These are phyloP conservation scores for Uria aalge DNA, from an alignment of 2,113 vertebrate species.

Conservation along the genomic window DNA sequence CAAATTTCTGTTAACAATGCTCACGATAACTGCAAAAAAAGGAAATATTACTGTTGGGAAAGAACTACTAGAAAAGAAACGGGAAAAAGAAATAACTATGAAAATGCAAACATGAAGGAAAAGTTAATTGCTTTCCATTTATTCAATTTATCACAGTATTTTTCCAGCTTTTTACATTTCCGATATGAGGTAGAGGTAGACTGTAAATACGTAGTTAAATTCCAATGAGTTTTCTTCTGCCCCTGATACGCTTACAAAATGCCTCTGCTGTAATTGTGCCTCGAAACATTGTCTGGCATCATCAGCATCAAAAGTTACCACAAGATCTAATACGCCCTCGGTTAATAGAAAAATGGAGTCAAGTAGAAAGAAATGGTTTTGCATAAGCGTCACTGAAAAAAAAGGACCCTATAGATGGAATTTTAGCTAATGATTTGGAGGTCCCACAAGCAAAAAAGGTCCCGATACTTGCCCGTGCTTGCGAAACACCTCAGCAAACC, in stretches of 20 bases:
- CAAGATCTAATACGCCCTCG: neutral
- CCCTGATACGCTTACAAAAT: neutral
- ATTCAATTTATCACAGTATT: conserved; percentile 20
- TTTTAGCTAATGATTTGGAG: neutral
- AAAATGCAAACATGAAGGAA: conserved; percentile 28
- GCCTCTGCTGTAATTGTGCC: conserved; percentile 51
- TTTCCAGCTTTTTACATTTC: neutral
- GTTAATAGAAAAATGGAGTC: conserved; percentile 39
- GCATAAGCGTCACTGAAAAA: neutral
- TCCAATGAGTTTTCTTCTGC: conserved; percentile 14
- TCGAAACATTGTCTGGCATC: conserved; percentile 61
- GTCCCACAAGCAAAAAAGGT: neutral
- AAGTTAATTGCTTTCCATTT: conserved; percentile 43
- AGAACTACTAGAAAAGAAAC: neutral
- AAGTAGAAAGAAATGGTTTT: conserved; percentile 14
- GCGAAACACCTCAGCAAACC: neutral
- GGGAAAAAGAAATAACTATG: neutral
- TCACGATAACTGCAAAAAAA: neutral
- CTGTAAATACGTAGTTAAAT: conserved; percentile 27
- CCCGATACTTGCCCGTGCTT: neutral
- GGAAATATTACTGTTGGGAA: neutral
- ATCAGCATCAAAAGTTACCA: conserved; percentile 51
- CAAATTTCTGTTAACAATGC: conserved; percentile 26
- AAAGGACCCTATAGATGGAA: neutral
- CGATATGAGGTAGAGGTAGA: neutral